Percentiles rank a stretch among this genome's conserved stretches.
These are phyloP conservation scores for Carposina sasakii DNA, from an alignment of 1,140 invertebrate species.

Conservation along the genomic window DNA sequence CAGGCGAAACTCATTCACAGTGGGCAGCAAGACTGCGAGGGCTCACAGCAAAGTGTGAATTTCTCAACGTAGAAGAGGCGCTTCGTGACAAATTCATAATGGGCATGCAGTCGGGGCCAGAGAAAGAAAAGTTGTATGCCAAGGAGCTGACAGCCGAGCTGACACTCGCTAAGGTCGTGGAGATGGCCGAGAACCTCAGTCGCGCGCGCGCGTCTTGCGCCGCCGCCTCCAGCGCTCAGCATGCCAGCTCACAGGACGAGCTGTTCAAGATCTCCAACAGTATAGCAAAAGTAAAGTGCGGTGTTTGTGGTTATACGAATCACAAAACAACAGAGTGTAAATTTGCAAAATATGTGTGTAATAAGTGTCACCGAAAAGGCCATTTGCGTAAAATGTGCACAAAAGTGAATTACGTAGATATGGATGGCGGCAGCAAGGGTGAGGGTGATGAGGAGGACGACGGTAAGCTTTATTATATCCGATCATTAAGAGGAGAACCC, in stretches of 20 bases:
- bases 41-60: background rate
- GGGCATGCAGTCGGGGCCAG: background rate
- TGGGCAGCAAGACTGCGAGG: background rate
- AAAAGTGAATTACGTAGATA: too few relatives aligned
- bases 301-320: background rate
- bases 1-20: background rate
- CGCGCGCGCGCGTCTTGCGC: background rate
- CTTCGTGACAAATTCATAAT: background rate
- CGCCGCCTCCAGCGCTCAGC: background rate
- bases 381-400: background rate
- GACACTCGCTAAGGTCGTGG: background rate
- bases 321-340: background rate
- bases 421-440: background rate
- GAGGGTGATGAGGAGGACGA: background rate
- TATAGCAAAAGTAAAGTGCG: slow-evolving; percentile 3
- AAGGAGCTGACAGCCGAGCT: background rate
- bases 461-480: background rate
- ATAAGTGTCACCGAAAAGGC: background rate
- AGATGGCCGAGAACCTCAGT: background rate
- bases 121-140: background rate
- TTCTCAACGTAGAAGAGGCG: background rate
- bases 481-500: background rate
- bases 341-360: background rate
- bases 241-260: background rate
- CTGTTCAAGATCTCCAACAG: background rate